Evolutionary conservation across 2,888 invertebrate genomes (phyloP), one percentile per base, ranked within the genome.

Genomic region (Pristionchus fissidentatus): DNA sequence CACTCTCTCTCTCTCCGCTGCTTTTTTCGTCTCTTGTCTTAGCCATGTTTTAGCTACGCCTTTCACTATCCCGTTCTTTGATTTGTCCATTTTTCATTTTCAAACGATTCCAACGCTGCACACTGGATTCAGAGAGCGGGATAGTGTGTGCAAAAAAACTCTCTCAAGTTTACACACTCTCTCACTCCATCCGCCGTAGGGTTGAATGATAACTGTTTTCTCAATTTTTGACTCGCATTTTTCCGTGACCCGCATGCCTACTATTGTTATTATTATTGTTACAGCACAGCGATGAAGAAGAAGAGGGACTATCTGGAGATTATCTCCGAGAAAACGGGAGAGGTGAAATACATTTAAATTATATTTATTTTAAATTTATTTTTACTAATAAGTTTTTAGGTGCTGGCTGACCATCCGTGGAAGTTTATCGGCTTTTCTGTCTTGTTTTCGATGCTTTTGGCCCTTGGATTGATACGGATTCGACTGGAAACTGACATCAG

Each of bases 401-500:
- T 57, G 1, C n/a, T 79, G 2, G 79, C 57, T 0, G 79, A 79
- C 26, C 79, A 79, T 8, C 79, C 79, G 19, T 79, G 79, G 79
- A 79, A 57, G 57, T 79, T 38, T 19, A 79, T 79, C 57, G 5
- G 26, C 4, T 26, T 15, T 4, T 79, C 79, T 15, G n/a, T 79
- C 7, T 4, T 88, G 22, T 66, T 84, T 13, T 84, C 85, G 8
- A n/a, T 85, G 8, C 81, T 83, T 1, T 73, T 88, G 19, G 84
- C 88, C 29, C 70, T 85, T 3, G 89, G 89, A 0, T 80, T 91
- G 75, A 73, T 86, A 35, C 85, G 90, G 85, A 85, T 91, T 55
- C 84, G 85, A 77, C 83, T 91, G 57, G 91, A 91, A 84, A 87
- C 87, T 32, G 91, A 91, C 80, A 91, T 91, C 75, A 84, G 91